Percentiles rank a stretch among this genome's conserved stretches.
These are phyloP conservation scores for Drosophila percnosoma DNA, from an alignment of 2,888 invertebrate genomes.

Conservation along the genomic window DNA sequence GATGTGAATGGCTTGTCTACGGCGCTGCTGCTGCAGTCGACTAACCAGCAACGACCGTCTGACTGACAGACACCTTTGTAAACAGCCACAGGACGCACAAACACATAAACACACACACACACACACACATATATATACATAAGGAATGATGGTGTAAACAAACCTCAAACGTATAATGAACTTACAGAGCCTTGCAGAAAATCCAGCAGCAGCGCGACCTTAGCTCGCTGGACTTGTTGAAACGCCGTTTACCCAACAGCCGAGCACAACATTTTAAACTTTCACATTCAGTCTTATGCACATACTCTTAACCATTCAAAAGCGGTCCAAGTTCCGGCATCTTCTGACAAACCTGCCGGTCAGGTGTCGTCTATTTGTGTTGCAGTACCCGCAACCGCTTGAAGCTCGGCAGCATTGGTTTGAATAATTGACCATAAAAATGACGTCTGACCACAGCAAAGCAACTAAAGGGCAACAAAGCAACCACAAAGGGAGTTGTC, in stretches of 20 bases:
- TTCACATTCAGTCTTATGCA: conserved; percentile 51
- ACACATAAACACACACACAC: conserved; percentile 9
- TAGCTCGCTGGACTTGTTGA: conserved; percentile 59
- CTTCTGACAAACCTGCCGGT: neutral
- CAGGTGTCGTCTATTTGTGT: conserved; percentile 8
- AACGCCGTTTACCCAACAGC: conserved; percentile 39
- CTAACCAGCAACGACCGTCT: conserved; percentile 39
- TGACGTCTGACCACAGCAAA: conserved; percentile 55
- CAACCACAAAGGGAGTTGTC: conserved; percentile 10
- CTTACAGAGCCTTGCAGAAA: conserved; percentile 28
- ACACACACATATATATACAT: neutral
- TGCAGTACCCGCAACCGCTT: conserved; percentile 60
- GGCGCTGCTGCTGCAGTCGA: conserved; percentile 52
- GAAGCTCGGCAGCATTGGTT: conserved; percentile 49
- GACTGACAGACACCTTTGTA: conserved; percentile 73
- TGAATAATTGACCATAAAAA: conserved; percentile 75
- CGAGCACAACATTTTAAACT: conserved; percentile 58
- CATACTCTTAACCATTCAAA: conserved; percentile 58
- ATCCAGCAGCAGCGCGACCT: neutral
- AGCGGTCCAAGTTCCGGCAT: conserved; percentile 32
- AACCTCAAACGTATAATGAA: conserved; percentile 58
- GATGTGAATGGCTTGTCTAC: conserved; percentile 61
- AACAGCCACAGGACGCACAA: conserved; percentile 54
- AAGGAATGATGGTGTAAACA: conserved; percentile 52
- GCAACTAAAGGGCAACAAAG: conserved; percentile 48